Percentiles rank a stretch among this genome's conserved stretches.
These are phyloP conservation scores for Malthinus flaveolus DNA, from an alignment of 2,888 invertebrate species.

Conservation along the genomic window DNA sequence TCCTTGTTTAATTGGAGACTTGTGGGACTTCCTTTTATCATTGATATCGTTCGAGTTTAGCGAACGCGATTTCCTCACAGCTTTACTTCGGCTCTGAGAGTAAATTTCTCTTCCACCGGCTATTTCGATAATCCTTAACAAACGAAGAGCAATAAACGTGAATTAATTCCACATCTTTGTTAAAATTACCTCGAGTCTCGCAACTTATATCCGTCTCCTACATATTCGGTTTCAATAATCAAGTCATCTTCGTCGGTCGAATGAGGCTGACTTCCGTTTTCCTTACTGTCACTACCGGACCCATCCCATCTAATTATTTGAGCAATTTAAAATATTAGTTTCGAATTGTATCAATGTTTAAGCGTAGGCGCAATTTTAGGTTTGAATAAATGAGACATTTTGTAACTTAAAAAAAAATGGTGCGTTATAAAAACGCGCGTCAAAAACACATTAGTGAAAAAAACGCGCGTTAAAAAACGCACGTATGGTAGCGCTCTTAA, in stretches of 20 bases:
- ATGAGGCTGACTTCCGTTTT: constrained; percentile 50
- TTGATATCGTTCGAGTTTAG: constrained; percentile 46
- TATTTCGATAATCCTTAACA: constrained; percentile 69
- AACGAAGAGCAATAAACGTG: constrained; percentile 3
- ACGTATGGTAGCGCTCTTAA: no score
- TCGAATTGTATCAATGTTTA: no score
- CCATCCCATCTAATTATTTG: constrained; percentile 51
- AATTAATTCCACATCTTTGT: neutral
- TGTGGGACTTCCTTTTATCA: constrained; percentile 54
- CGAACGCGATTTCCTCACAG: constrained; percentile 70
- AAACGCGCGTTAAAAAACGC: no score
- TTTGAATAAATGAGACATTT: no score
- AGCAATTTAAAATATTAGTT: neutral
- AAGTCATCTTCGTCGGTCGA: constrained; percentile 59
- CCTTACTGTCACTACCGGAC: constrained; percentile 50
- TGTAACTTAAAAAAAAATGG: no score
- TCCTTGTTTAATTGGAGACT: constrained; percentile 59
- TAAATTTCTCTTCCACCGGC: constrained; percentile 84
- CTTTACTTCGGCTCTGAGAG: constrained; percentile 80
- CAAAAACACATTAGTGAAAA: no score
- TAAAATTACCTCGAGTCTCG: constrained; percentile 69
- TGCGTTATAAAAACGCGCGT: no score
- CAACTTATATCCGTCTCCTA: constrained; percentile 68
- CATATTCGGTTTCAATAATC: constrained; percentile 56
- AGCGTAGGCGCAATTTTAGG: no score